phyloP scores from a whole-genome alignment of 2,113 vertebrate genomes.

The Nyctereutes procyonoides region DNA sequence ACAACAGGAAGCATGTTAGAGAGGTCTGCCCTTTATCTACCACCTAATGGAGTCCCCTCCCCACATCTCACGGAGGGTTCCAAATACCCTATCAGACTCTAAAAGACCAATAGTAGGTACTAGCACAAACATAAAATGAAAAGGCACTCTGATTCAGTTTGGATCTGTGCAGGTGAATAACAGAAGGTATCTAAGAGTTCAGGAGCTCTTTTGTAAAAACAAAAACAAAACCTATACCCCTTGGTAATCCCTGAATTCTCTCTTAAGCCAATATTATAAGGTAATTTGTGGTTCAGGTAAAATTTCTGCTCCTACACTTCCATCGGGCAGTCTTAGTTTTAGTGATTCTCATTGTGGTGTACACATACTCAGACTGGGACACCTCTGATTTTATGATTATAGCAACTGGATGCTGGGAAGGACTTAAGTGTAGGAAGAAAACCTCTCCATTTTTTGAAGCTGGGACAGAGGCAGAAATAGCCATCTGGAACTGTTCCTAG shows the following conservation, averaged over 20 bases:
- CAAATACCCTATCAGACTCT: neutral
- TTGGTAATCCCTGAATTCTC: conserved; percentile 23
- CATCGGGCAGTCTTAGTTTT: conserved; percentile 44
- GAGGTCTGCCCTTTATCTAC: neutral
- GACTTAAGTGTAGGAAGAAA: neutral
- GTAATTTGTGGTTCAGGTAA: conserved; percentile 27
- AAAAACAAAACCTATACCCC: conserved; percentile 19
- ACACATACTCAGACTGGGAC: conserved; percentile 48
- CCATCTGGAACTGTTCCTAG: neutral
- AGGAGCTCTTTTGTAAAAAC: conserved; percentile 43
- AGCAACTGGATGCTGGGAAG: conserved; percentile 45
- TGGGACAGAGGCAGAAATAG: neutral
- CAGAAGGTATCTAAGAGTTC: conserved; percentile 4
- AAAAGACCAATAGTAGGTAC: neutral
- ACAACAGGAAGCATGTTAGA: fast-evolving
- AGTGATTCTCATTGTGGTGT: conserved; percentile 51
- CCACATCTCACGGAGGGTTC: neutral
- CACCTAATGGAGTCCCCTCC: neutral
- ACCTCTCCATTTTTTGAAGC: neutral
- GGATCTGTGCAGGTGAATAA: neutral
- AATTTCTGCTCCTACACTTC: conserved; percentile 22
- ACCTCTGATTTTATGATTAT: conserved; percentile 45
- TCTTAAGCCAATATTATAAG: neutral
- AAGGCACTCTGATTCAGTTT: neutral
- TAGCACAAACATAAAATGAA: neutral